Percentiles rank a stretch among this genome's conserved stretches.
Conservation (phyloP, 2,113 vertebrate species). For the Sinocyclocheilus maitianheensis region DNA sequence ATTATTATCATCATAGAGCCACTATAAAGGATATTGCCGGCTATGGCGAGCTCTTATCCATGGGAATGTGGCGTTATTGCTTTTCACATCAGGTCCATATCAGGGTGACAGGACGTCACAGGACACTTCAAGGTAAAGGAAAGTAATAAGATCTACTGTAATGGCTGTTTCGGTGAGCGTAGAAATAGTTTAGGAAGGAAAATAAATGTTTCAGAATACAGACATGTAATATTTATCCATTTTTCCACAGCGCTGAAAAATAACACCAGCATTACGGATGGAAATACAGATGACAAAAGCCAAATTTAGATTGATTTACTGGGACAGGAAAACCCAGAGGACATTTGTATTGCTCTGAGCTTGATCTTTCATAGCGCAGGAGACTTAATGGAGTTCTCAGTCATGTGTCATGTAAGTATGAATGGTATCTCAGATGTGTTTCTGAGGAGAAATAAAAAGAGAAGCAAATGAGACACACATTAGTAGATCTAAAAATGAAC, state of each 20-base stretch:
- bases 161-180: not conserved
- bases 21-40: conserved; percentile 59
- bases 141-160: conserved; percentile 33
- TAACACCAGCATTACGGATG: not conserved
- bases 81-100: conserved; percentile 54
- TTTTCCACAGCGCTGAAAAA: not conserved
- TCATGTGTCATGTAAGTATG: conserved; percentile 2
- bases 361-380: not conserved
- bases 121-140: conserved; percentile 41
- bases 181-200: conserved; percentile 2
- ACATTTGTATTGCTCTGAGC: conserved; percentile 20
- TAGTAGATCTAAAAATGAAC: not conserved
- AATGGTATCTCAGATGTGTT: not conserved
- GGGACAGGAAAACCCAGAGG: not conserved
- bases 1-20: conserved; percentile 59
- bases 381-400: conserved; percentile 20
- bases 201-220: conserved; percentile 23
- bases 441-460: not conserved
- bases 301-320: conserved; percentile 15
- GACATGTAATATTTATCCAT: conserved; percentile 1
- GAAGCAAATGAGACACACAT: not conserved
- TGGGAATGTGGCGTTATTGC: conserved; percentile 56
- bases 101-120: conserved; percentile 38
- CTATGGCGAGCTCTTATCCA: conserved; percentile 49
- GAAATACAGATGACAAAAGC: conserved; percentile 22